Evolutionary conservation across 2,113 vertebrate genomes (phyloP).

Genomic region (Saimiri boliviensis): DNA sequence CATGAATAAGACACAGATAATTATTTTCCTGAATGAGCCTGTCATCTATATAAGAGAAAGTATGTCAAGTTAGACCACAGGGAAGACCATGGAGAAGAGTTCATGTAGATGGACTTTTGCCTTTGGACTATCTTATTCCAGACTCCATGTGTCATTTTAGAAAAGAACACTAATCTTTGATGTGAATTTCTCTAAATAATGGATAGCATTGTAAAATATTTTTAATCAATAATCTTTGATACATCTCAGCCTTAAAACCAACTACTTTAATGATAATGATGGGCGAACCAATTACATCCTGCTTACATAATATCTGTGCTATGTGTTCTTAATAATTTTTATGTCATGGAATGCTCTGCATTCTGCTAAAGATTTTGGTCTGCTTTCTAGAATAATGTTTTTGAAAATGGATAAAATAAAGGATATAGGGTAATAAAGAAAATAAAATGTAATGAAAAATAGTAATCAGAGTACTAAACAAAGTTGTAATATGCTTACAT

Average conservation of each 20-base stretch:
- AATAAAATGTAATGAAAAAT: neutral
- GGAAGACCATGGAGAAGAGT: neutral
- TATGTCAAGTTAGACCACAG: neutral
- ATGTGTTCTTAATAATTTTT: neutral
- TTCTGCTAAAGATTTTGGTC: neutral
- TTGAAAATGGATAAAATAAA: neutral
- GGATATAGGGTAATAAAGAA: neutral
- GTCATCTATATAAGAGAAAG: neutral
- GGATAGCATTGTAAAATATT: neutral
- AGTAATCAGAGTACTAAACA: neutral
- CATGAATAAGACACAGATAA: neutral
- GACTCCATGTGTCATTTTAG: neutral
- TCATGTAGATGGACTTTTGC: neutral
- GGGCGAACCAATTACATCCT: neutral
- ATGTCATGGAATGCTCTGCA: neutral
- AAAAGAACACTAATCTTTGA: neutral
- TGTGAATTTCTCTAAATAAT: neutral
- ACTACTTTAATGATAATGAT: neutral
- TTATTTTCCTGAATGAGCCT: neutral
- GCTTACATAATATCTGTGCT: neutral
- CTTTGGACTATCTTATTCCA: neutral
- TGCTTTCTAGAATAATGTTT: neutral
- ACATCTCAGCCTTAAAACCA: neutral
- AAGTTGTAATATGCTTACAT: neutral
- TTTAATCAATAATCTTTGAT: neutral